Conservation (phyloP, 2,888 invertebrate genomes). For the Amiota mariae region DNA sequence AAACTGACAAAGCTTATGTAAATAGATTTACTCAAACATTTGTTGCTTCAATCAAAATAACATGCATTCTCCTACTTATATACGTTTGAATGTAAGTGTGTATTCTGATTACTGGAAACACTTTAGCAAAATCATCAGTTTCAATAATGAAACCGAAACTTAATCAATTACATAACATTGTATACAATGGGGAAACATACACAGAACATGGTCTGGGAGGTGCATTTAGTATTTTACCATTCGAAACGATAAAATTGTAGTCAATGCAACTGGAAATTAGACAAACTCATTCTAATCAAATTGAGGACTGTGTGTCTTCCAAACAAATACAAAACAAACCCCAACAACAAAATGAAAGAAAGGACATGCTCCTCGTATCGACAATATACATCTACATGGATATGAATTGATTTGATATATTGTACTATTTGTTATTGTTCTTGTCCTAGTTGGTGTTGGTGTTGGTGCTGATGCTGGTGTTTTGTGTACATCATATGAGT, state of each 20-base stretch:
- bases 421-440: too few relatives aligned
- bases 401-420: conserved; percentile 3
- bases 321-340: not conserved
- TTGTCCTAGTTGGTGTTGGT: conserved; percentile 1
- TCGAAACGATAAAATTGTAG: conserved; percentile 11
- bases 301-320: too few relatives aligned
- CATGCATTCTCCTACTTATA: too few relatives aligned
- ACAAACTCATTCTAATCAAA: not conserved
- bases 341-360: not conserved
- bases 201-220: not conserved
- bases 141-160: conserved; percentile 48
- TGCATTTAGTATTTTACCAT: not conserved
- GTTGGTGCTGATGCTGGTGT: not conserved
- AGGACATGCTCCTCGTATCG: too few relatives aligned
- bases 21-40: too few relatives aligned
- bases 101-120: not conserved
- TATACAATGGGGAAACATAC: not conserved
- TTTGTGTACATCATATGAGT: not conserved
- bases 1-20: too few relatives aligned
- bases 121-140: conserved; percentile 45
- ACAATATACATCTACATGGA: too few relatives aligned
- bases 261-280: conserved; percentile 15
- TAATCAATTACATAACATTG: conserved; percentile 42
- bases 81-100: too few relatives aligned
- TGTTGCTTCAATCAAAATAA: too few relatives aligned